Conservation (phyloP, 2,888 invertebrate genomes). For the Syrphus vitripennis region DNA sequence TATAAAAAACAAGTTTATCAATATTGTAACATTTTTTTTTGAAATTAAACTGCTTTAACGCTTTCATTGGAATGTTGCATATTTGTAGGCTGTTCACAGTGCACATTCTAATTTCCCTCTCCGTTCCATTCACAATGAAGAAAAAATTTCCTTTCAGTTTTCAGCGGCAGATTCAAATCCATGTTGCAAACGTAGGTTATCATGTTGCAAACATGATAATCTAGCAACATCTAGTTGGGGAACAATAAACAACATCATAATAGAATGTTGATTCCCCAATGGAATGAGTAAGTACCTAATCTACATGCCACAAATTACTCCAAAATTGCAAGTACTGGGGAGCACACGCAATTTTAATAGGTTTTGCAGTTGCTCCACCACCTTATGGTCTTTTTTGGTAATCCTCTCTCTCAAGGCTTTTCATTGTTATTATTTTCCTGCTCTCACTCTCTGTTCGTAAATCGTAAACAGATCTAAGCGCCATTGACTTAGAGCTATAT, state of each 20-base stretch:
- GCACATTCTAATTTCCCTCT: not conserved
- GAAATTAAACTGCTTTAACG: not conserved
- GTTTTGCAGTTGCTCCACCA: not conserved
- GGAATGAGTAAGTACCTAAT: not conserved
- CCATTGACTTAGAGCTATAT: constrained; percentile 25
- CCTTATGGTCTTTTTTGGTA: not conserved
- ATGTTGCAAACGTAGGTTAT: too few relatives aligned
- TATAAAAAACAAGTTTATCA: too few relatives aligned
- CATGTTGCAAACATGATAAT: not conserved
- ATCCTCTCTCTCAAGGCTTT: constrained; percentile 19
- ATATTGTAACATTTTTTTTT: too few relatives aligned
- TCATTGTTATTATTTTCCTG: not conserved
- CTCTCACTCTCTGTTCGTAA: constrained; percentile 18
- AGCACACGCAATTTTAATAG: not conserved
- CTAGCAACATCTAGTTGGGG: not conserved
- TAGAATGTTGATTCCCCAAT: not conserved
- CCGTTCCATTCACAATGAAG: constrained; percentile 24
- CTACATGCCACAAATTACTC: not conserved
- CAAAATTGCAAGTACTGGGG: not conserved
- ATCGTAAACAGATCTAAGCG: constrained; percentile 43
- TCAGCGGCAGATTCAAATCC: too few relatives aligned
- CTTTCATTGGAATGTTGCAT: not conserved
- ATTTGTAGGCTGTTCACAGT: not conserved
- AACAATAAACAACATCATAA: not conserved
- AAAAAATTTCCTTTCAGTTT: not conserved